Evolutionary conservation across 2,888 invertebrate genomes (phyloP).

Genomic region (Ecdyonurus torrentis): DNA sequence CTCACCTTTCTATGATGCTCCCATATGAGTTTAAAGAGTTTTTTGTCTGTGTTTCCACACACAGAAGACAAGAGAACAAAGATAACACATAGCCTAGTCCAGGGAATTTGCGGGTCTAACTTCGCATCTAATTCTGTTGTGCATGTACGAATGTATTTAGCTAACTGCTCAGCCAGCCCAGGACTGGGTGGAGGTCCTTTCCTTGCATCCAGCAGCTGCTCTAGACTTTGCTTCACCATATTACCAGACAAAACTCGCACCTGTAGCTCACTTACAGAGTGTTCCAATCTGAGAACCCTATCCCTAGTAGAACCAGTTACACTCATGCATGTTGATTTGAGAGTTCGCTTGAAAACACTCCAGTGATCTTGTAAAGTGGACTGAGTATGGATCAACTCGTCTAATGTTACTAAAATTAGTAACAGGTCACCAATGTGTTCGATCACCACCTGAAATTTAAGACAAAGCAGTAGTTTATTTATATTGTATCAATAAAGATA

Average conservation of each 20-base stretch:
- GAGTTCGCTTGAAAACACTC: slow-evolving; percentile 56
- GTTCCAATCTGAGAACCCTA: background rate
- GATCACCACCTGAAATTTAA: slow-evolving; percentile 16
- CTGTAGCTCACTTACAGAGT: slow-evolving; percentile 1
- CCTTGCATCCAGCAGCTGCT: slow-evolving; percentile 15
- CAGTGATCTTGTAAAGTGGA: slow-evolving; percentile 48
- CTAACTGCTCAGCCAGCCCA: slow-evolving; percentile 43
- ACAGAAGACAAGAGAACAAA: slow-evolving; percentile 49
- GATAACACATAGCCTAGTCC: slow-evolving; percentile 47
- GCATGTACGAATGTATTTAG: slow-evolving; percentile 43
- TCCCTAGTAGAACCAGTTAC: slow-evolving; percentile 20
- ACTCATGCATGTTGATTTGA: slow-evolving; percentile 49
- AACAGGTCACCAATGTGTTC: slow-evolving; percentile 29
- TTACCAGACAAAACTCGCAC: background rate
- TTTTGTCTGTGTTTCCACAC: slow-evolving; percentile 63
- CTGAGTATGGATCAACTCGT: slow-evolving; percentile 42
- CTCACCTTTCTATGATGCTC: slow-evolving; percentile 61
- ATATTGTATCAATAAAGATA: no score
- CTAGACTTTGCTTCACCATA: slow-evolving; percentile 14
- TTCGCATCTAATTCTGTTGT: slow-evolving; percentile 38
- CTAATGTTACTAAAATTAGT: slow-evolving; percentile 39
- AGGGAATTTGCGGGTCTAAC: slow-evolving; percentile 32
- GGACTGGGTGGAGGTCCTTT: slow-evolving; percentile 17
- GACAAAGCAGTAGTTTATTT: no score
- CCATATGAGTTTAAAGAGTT: slow-evolving; percentile 48